A percentile compares a stretch with the other conserved stretches of the same genome.
These are phyloP conservation scores for Epinotia bilunana DNA, from an alignment of 2,888 invertebrate species.

Conservation along the genomic window DNA sequence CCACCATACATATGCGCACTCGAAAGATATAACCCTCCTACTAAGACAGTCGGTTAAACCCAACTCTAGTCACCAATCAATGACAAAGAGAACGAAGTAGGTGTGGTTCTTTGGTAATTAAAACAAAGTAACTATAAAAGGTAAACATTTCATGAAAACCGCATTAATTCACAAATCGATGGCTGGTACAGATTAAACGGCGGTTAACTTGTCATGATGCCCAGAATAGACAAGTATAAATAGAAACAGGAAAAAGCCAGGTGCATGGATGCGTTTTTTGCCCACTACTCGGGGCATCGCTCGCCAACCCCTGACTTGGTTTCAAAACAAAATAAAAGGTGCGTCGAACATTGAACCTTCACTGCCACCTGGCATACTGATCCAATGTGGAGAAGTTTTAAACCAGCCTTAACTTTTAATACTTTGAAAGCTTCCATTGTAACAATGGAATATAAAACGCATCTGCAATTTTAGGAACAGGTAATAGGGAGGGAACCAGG, in stretches of 20 bases:
- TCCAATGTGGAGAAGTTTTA: slow-evolving; percentile 20
- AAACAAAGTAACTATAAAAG: not conserved
- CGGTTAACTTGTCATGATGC: not conserved
- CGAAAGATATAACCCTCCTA: too few relatives aligned
- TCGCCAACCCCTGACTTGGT: slow-evolving; percentile 62
- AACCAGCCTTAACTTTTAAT: slow-evolving; percentile 10
- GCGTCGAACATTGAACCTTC: slow-evolving; percentile 70
- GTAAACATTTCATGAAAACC: not conserved
- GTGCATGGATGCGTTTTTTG: slow-evolving; percentile 62
- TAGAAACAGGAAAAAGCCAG: slow-evolving; percentile 60
- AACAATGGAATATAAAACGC: slow-evolving; percentile 2
- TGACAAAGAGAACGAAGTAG: not conserved
- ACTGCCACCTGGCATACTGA: slow-evolving; percentile 69
- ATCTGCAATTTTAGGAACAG: slow-evolving; percentile 14
- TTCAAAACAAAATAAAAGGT: slow-evolving; percentile 74
- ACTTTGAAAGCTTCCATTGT: not conserved
- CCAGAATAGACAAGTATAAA: slow-evolving; percentile 21
- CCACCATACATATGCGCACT: too few relatives aligned
- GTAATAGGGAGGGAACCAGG: not conserved
- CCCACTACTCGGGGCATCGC: slow-evolving; percentile 52
- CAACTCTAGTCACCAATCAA: not conserved
- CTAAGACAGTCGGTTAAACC: too few relatives aligned
- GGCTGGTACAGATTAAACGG: slow-evolving; percentile 11
- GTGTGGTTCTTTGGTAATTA: not conserved
- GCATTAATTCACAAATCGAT: not conserved